A percentile compares a stretch with the other conserved stretches of the same genome.
phyloP scores from a whole-genome alignment of 1,140 invertebrate genomes.

The Piezodorus guildinii region DNA sequence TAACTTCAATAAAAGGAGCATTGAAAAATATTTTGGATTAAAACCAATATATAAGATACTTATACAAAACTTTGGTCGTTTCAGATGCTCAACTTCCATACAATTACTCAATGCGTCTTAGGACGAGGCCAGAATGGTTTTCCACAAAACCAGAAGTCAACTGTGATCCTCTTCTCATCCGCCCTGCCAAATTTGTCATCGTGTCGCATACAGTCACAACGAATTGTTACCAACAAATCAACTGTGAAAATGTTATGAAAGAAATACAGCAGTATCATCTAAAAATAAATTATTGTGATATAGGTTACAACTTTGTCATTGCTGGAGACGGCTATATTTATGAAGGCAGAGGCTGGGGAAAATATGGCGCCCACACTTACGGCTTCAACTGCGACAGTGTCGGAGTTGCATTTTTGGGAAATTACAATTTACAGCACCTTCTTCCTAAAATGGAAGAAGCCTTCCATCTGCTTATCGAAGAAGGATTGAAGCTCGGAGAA shows the following conservation, averaged over 20 bases:
- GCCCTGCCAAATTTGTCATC: not conserved
- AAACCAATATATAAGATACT: no score
- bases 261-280: not conserved
- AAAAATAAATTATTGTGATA: conserved; percentile 47
- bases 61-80: no score
- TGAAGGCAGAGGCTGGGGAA: conserved; percentile 60
- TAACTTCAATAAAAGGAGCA: no score
- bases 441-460: not conserved
- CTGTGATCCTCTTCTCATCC: not conserved
- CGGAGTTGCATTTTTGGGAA: conserved; percentile 31
- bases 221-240: not conserved
- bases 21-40: no score
- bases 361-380: conserved; percentile 49
- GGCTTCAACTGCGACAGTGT: conserved; percentile 53
- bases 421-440: not conserved
- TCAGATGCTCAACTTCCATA: no score
- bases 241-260: not conserved
- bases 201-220: not conserved
- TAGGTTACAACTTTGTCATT: conserved; percentile 54
- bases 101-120: not conserved
- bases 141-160: not conserved
- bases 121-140: not conserved
- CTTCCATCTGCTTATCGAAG: not conserved
- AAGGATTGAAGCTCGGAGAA: not conserved
- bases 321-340: conserved; percentile 52